Base-by-base conservation (phyloP, 2,888 invertebrate species). In the Cataglyphis livida region DNA sequence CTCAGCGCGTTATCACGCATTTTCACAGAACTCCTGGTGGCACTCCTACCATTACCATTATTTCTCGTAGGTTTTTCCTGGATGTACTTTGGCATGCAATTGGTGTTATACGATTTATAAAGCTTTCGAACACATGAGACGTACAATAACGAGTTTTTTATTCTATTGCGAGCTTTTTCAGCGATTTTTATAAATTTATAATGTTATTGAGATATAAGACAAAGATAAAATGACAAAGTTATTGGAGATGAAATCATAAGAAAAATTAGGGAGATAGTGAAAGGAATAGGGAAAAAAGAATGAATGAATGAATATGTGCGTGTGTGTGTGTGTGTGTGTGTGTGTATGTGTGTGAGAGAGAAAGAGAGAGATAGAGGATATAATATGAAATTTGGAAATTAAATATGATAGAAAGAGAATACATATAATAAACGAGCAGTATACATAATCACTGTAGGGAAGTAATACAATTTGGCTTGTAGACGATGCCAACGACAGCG, bases 391-490 rank as follows among this genome's bases (percentile, higher is more conserved):
- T 71, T 81, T 70, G 54, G 25, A 35, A 48, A 64, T 54, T 51
- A 70, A 44, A 83, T 61, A 71, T 28, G 48, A 73, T 38, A 32
- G 18, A 28, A 28, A n/a, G 18, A 10, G 18, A 18, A 61, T 54
- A 48, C n/a, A 66, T 35, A 35, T 59, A 81, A 71, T 62, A 84
- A 81, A 76, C 51, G 54, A 70, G 41, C 44, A 61, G 25, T 57
- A 28, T 28, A 73, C 68, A 81, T 84, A 88, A 83, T 61, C 65
- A 74, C 32, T 62, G 57, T 35, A 35, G 71, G 59, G 25, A 75
- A 62, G 59, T 78, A 84, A 85, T 81, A 68, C 87, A 82, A 85
- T 84, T 88, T 54, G 83, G 62, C 57, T 83, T 48, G 41, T 51
- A 57, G 59, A 59, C 71, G 78, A 44, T 59, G 78, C 21, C 32